Evolutionary conservation across 2,888 invertebrate species (phyloP).

Genomic region (Clepsis dumicolana): DNA sequence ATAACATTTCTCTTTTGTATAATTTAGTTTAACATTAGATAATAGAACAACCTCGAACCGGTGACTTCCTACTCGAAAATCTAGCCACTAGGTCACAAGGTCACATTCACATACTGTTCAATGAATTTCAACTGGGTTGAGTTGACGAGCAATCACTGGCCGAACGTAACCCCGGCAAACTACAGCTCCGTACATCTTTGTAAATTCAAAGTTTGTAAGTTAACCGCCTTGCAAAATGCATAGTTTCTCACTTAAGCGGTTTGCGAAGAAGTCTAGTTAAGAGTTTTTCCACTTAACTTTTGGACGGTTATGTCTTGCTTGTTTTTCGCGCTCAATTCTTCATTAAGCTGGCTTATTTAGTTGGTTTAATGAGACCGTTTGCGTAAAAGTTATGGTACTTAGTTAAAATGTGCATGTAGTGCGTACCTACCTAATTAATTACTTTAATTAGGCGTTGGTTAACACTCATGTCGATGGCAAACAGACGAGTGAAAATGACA

Average conservation of each 20-base stretch:
- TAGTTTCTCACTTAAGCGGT: slow-evolving; percentile 42
- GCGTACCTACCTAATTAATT: neutral
- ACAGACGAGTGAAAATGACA: neutral
- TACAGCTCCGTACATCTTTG: slow-evolving; percentile 30
- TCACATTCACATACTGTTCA: neutral
- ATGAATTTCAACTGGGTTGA: slow-evolving; percentile 6
- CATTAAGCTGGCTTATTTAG: slow-evolving; percentile 13
- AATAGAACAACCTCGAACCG: neutral
- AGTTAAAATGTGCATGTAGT: neutral
- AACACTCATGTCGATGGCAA: neutral
- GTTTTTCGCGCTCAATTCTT: slow-evolving; percentile 25
- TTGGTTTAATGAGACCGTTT: neutral
- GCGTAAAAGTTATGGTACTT: neutral
- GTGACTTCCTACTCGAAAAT: neutral
- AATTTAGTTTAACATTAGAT: no score
- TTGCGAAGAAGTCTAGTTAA: slow-evolving; percentile 31
- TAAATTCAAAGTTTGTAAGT: slow-evolving; percentile 38
- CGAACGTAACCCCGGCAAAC: slow-evolving; percentile 9
- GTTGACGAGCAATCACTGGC: slow-evolving; percentile 9
- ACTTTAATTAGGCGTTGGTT: neutral
- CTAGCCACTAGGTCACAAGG: neutral
- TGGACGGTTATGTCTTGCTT: slow-evolving; percentile 33
- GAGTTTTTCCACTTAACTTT: slow-evolving; percentile 40
- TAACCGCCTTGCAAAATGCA: slow-evolving; percentile 42
- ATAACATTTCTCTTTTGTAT: no score